A percentile compares a stretch with the other conserved stretches of the same genome.
Evolutionary conservation across 1,140 invertebrate genomes (phyloP).

Genomic region (Dolichoris vasculosae): DNA sequence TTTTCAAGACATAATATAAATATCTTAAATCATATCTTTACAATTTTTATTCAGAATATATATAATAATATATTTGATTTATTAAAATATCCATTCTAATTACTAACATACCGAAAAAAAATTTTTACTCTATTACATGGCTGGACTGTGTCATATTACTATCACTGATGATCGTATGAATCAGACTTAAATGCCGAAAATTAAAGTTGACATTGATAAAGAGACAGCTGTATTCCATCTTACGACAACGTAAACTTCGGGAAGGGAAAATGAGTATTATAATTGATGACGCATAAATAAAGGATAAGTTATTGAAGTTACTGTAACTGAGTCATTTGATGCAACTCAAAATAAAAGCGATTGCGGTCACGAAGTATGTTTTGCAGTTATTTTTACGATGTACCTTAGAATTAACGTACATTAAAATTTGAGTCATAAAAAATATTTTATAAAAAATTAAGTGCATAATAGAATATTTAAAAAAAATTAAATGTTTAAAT

Average conservation of each 20-base stretch:
- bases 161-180: not conserved
- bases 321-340: not conserved
- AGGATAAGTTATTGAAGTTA: not conserved
- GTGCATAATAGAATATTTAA: not conserved
- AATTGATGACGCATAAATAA: not conserved
- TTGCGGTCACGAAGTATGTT: not conserved
- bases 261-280: not conserved
- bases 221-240: not conserved
- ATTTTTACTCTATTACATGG: not conserved
- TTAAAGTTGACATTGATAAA: not conserved
- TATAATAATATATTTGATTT: too few relatives aligned
- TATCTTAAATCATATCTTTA: too few relatives aligned
- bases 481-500: too few relatives aligned
- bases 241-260: not conserved
- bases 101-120: too few relatives aligned
- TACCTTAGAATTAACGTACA: not conserved
- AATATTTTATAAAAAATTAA: not conserved
- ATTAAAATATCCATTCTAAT: too few relatives aligned
- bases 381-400: not conserved
- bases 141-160: not conserved
- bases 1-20: too few relatives aligned
- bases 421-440: not conserved
- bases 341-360: not conserved
- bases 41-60: too few relatives aligned
- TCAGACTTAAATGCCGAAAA: not conserved